A percentile compares a stretch with the other conserved stretches of the same genome.
phyloP scores from a whole-genome alignment of 35 echinoderm and acorn worm genomes.

The Apostichopus japonicus region DNA sequence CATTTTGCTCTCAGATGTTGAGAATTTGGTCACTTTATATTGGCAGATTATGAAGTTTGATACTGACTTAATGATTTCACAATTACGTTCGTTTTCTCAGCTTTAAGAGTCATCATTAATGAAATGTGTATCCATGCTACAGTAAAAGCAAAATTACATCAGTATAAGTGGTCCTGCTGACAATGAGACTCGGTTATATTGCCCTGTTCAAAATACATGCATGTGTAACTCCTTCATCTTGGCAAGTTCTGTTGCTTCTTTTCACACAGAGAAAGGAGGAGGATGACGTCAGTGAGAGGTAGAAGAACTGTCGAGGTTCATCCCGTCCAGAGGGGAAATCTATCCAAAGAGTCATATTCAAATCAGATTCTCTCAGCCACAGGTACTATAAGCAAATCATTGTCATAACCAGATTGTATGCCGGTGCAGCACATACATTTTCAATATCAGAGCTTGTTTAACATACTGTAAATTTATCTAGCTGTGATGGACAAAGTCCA shows the following conservation, averaged over 20 bases:
- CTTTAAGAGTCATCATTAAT: neutral
- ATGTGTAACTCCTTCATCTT: neutral
- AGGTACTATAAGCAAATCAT: neutral
- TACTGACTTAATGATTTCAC: too few species aligned
- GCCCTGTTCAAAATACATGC: neutral
- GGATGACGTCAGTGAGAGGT: slow-evolving; percentile 55
- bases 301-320: slow-evolving; percentile 44
- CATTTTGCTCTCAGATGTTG: too few species aligned
- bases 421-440: too few species aligned
- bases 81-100: too few species aligned
- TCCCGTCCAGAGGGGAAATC: slow-evolving; percentile 43
- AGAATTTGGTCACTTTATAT: too few species aligned
- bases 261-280: neutral
- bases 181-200: neutral
- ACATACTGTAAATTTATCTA: too few species aligned
- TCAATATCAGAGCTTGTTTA: too few species aligned
- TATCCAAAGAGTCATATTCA: slow-evolving; percentile 5
- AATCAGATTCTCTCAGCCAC: neutral
- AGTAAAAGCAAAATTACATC: neutral
- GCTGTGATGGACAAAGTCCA: too few species aligned
- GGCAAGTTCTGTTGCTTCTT: neutral
- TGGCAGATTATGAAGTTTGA: too few species aligned
- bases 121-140: neutral
- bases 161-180: neutral
- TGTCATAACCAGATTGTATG: too few species aligned